Conservation (phyloP, 1,140 invertebrate species). For the Belonocnema kinseyi region DNA sequence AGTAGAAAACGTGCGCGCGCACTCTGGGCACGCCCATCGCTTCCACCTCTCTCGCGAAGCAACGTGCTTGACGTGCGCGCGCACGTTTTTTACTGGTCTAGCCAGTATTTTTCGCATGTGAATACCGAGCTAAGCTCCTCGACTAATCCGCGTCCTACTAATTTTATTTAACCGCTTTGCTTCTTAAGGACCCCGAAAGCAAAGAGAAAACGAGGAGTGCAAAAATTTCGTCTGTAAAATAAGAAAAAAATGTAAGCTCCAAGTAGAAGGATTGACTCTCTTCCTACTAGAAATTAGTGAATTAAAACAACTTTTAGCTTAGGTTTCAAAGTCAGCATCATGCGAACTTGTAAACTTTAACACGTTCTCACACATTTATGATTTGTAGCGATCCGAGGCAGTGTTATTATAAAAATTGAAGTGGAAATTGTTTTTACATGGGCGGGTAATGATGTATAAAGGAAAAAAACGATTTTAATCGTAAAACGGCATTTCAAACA, state of each 20-base stretch:
- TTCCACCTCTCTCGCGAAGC: too few relatives aligned
- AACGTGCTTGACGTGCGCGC: too few relatives aligned
- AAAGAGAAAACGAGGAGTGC: not conserved
- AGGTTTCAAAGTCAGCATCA: not conserved
- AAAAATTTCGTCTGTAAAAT: slow-evolving; percentile 12
- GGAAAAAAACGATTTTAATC: slow-evolving; percentile 33
- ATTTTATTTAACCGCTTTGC: not conserved
- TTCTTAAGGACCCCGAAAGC: not conserved
- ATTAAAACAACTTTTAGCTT: slow-evolving; percentile 13
- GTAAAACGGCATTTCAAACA: slow-evolving; percentile 49
- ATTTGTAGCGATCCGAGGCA: slow-evolving; percentile 6
- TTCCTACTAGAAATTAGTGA: slow-evolving; percentile 25
- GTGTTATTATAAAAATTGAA: not conserved
- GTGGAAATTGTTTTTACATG: slow-evolving; percentile 51
- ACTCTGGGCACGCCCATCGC: too few relatives aligned
- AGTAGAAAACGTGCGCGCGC: too few relatives aligned
- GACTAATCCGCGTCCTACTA: too few relatives aligned
- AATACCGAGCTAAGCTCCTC: too few relatives aligned
- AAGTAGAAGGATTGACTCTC: slow-evolving; percentile 17
- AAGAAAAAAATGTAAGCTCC: slow-evolving; percentile 1
- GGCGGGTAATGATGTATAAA: slow-evolving; percentile 1
- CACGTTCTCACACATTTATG: slow-evolving; percentile 2
- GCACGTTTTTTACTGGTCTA: too few relatives aligned
- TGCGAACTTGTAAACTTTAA: slow-evolving; percentile 1
- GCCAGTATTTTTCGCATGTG: too few relatives aligned